phyloP scores from a whole-genome alignment of 2,797 vertebrate species.

The Macropodus opercularis region DNA sequence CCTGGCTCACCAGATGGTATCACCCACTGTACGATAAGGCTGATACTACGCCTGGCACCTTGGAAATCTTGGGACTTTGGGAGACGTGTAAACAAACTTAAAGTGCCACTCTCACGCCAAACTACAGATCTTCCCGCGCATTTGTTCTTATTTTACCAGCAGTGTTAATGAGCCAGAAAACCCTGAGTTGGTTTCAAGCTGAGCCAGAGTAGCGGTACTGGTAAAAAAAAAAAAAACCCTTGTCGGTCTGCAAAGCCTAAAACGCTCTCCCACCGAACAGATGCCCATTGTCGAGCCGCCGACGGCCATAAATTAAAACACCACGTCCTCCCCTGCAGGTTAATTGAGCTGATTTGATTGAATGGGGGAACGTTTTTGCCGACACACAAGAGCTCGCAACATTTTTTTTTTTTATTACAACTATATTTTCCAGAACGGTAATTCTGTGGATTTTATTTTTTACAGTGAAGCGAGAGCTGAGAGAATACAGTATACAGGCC shows the following conservation, averaged over 20 bases:
- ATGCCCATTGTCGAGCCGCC: constrained; percentile 44
- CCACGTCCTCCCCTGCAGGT: constrained; percentile 64
- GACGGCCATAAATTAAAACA: constrained; percentile 61
- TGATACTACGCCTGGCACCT: constrained; percentile 17
- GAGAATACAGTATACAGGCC: constrained; percentile 50
- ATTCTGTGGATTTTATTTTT: constrained; percentile 70
- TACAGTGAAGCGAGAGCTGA: constrained; percentile 50
- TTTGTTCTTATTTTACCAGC: constrained; percentile 14
- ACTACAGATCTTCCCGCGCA: constrained; percentile 4
- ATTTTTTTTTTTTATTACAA: constrained; percentile 73
- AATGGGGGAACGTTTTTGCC: constrained; percentile 37
- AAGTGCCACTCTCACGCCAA: constrained; percentile 10
- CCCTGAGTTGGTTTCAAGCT: constrained; percentile 20
- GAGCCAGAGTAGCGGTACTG: constrained; percentile 12
- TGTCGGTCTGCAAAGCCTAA: constrained; percentile 38
- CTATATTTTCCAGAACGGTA: constrained; percentile 77
- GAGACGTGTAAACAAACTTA: constrained; percentile 30
- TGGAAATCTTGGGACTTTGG: constrained; percentile 30
- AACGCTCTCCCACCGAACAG: constrained; percentile 47
- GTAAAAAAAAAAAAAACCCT: constrained; percentile 13
- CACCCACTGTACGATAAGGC: constrained; percentile 48
- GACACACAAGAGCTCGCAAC: constrained; percentile 25
- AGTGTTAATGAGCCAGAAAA: constrained; percentile 7
- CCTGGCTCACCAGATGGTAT: constrained; percentile 55
- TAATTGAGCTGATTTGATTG: constrained; percentile 74